A percentile compares a stretch with the other conserved stretches of the same genome.
phyloP scores from a whole-genome alignment of 2,113 vertebrate species.

The Procavia capensis region DNA sequence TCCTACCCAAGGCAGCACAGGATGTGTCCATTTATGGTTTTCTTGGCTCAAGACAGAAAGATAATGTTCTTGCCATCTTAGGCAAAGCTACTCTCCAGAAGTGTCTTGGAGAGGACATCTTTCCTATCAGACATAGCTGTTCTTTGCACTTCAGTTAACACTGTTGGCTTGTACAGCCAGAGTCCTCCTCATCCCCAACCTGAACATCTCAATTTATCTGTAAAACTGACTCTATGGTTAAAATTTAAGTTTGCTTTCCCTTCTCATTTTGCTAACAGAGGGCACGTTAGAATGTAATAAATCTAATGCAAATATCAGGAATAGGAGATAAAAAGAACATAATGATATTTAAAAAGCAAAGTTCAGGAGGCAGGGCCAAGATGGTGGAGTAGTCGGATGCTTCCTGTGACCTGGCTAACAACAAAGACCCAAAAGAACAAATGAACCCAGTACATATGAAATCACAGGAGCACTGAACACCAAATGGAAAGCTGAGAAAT shows the following conservation, averaged over 20 bases:
- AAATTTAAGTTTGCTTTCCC: slow-evolving; percentile 38
- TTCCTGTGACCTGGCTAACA: too few species aligned
- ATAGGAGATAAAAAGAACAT: slow-evolving; percentile 54
- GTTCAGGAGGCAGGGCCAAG: too few species aligned
- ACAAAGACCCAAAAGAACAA: too few species aligned
- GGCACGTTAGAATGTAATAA: neutral
- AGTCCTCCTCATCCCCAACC: neutral
- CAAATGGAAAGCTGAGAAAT: too few species aligned
- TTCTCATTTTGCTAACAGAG: slow-evolving; percentile 49
- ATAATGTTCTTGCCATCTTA: slow-evolving; percentile 68
- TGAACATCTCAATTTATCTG: neutral
- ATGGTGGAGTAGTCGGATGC: too few species aligned
- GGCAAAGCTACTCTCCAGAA: slow-evolving; percentile 64
- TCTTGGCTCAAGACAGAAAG: slow-evolving; percentile 51
- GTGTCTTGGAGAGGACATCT: neutral
- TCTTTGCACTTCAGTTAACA: slow-evolving; percentile 8
- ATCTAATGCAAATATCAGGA: slow-evolving; percentile 56
- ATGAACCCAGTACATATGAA: too few species aligned
- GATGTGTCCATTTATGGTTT: slow-evolving; percentile 45
- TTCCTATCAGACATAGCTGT: neutral
- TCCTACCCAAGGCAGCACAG: neutral
- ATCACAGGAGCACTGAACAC: too few species aligned
- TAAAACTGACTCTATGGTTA: neutral
- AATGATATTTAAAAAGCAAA: neutral
- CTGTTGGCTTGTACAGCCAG: neutral